phyloP scores from a whole-genome alignment of 2,113 vertebrate species.

The Pungitius pungitius region DNA sequence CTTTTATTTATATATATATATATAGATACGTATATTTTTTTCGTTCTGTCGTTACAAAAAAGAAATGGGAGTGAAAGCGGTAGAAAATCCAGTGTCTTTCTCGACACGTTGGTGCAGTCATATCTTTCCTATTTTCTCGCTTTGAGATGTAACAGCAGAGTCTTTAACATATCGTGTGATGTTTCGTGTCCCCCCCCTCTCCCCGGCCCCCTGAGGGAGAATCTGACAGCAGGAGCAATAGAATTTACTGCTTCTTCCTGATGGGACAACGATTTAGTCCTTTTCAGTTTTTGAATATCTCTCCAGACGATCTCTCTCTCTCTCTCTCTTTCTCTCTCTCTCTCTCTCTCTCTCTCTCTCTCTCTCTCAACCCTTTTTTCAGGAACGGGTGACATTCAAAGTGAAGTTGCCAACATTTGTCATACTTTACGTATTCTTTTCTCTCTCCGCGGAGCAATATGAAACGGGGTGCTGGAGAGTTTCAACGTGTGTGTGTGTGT shows the following conservation, averaged over 20 bases:
- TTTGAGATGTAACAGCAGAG: constrained; percentile 52
- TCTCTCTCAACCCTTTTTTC: constrained; percentile 39
- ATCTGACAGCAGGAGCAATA: constrained; percentile 47
- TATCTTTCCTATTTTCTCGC: constrained; percentile 57
- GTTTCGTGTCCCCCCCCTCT: constrained; percentile 52
- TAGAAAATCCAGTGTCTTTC: constrained; percentile 54
- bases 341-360: constrained; percentile 42
- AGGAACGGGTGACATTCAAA: constrained; percentile 58
- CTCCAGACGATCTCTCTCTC: constrained; percentile 36
- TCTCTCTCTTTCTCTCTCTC: constrained; percentile 24
- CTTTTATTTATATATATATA: constrained; percentile 5
- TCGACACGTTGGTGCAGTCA: constrained; percentile 53
- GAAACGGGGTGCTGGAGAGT: constrained; percentile 30
- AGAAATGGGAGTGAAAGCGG: constrained; percentile 51
- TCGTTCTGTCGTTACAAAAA: constrained; percentile 19
- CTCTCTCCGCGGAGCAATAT: constrained; percentile 25
- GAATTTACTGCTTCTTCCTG: constrained; percentile 46
- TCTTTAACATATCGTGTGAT: constrained; percentile 64
- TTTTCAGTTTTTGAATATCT: constrained; percentile 57
- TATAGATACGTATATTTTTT: too few relatives aligned
- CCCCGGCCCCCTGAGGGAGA: constrained; percentile 39
- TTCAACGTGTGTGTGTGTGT: too few relatives aligned
- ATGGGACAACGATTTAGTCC: constrained; percentile 41
- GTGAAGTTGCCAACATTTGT: constrained; percentile 68
- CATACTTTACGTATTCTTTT: constrained; percentile 28